Evolutionary conservation across 2,113 vertebrate species (phyloP), one percentile per base, ranked within the genome.

Genomic region (Pao palembangensis): DNA sequence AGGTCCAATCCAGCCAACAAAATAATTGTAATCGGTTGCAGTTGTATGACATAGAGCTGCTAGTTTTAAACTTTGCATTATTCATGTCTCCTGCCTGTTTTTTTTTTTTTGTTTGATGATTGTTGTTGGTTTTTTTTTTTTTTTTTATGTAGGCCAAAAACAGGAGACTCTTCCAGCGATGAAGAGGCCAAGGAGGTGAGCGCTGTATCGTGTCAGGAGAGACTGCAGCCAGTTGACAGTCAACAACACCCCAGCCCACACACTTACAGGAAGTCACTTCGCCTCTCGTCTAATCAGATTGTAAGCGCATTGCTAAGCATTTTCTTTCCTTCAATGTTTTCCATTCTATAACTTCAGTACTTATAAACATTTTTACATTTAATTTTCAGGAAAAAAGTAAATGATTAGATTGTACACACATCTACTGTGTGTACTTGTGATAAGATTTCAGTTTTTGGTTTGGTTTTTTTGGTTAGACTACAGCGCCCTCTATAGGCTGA

Each of bases 251-350:
- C 89, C 15, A 87, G 77, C 11, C 61, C 88, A 8, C 82, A 91
- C 19, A 89, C 94, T 2, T 99, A 99, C 7, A 93, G 93, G 88
- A 99, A 99, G 84, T 96, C 95, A 15, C 92, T 99, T n/a, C 92
- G 97, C 10, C 90, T 99, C 15, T 98, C 96, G 58, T 96, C 97
- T 0, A 91, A 96, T 74, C 94, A 99, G 88, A 99, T 99, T 20
- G 97, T 99, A 85, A 94, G 95, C 76, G 8, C 10, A 44, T 44
- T 58, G 11, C 23, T 43, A 44, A 7, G 50, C 19, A 18, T 1
- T 4, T 19, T 2, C 23, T 52, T 47, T 28, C 16, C 44, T 55
- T 42, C 8, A 34, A 2, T 38, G 34, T 38, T 38, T 38, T 38
- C 11, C 8, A 12, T 38, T 28, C 43, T 64, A 38, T 44, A 67